Evolutionary conservation across 2,113 vertebrate genomes (phyloP).

Genomic region (Gymnorhina tibicen): DNA sequence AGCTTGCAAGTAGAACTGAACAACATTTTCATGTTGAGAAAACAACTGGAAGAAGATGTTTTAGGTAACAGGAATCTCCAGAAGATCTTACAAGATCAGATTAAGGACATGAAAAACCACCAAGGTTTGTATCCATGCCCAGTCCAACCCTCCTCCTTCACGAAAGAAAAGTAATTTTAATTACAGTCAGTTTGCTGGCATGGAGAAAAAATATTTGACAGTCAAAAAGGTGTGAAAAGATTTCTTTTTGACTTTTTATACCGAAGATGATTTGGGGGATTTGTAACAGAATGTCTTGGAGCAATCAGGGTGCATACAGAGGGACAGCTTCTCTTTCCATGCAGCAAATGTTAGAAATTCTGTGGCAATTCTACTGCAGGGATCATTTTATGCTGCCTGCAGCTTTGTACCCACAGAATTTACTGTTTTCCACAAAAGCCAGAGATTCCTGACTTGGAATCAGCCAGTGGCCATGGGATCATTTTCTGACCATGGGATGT

Average conservation of each 20-base stretch:
- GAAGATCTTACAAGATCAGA: constrained; percentile 82
- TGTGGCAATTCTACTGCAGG: background rate
- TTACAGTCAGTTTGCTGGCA: background rate
- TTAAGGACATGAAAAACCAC: constrained; percentile 73
- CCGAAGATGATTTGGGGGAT: background rate
- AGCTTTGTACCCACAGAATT: background rate
- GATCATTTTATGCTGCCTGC: background rate
- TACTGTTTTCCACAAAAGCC: background rate
- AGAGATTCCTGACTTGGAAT: background rate
- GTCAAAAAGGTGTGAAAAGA: background rate
- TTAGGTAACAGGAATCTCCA: constrained; percentile 80
- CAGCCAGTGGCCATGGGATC: background rate
- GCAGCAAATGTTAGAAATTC: background rate
- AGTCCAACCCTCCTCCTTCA: background rate
- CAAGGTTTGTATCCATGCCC: constrained; percentile 77
- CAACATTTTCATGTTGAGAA: constrained; percentile 78
- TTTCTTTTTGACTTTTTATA: background rate
- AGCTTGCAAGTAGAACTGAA: constrained; percentile 83
- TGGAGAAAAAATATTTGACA: background rate
- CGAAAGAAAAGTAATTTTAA: background rate
- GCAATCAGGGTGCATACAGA: background rate
- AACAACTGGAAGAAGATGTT: constrained; percentile 85
- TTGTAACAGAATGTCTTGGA: background rate
- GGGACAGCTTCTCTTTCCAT: background rate
- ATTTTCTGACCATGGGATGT: background rate